Percentiles rank a stretch among this genome's conserved stretches.
Evolutionary conservation across 2,888 invertebrate genomes (phyloP).

Genomic region (Platerodrilus igneus): DNA sequence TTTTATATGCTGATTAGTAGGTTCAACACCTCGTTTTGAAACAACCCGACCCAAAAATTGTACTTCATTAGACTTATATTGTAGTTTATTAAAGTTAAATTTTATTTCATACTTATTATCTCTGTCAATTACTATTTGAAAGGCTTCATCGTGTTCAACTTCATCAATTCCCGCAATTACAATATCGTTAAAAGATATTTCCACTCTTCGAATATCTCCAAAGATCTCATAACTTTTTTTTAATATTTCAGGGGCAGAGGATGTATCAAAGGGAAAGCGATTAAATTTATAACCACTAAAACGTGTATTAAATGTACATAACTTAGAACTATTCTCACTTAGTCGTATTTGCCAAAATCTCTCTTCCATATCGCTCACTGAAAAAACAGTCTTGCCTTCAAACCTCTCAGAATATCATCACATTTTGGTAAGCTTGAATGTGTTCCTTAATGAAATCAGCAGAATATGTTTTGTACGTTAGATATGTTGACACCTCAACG

Average conservation of each 20-base stretch:
- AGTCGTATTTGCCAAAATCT: slow-evolving; percentile 6
- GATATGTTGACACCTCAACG: no score
- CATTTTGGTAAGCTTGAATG: no score
- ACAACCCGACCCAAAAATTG: slow-evolving; percentile 23
- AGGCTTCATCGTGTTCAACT: slow-evolving; percentile 24
- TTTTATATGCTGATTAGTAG: slow-evolving; percentile 12
- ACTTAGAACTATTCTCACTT: neutral
- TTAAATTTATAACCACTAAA: slow-evolving; percentile 12
- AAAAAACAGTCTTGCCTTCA: no score
- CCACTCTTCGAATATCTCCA: slow-evolving; percentile 24
- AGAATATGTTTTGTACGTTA: no score
- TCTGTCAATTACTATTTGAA: slow-evolving; percentile 20
- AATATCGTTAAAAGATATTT: slow-evolving; percentile 33
- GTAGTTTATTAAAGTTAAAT: slow-evolving; percentile 23
- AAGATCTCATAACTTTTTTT: slow-evolving; percentile 23
- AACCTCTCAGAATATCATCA: no score
- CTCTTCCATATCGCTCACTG: no score
- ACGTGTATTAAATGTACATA: slow-evolving; percentile 11
- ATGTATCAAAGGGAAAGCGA: slow-evolving; percentile 21
- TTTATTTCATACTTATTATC: slow-evolving; percentile 20
- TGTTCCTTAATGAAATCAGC: no score
- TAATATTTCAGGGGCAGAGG: slow-evolving; percentile 27
- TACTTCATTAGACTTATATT: slow-evolving; percentile 17
- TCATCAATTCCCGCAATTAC: slow-evolving; percentile 26
- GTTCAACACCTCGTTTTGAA: slow-evolving; percentile 15